These are phyloP conservation scores for Steromphala cineraria DNA, from an alignment of 2,888 invertebrate species.

Conservation along the genomic window DNA sequence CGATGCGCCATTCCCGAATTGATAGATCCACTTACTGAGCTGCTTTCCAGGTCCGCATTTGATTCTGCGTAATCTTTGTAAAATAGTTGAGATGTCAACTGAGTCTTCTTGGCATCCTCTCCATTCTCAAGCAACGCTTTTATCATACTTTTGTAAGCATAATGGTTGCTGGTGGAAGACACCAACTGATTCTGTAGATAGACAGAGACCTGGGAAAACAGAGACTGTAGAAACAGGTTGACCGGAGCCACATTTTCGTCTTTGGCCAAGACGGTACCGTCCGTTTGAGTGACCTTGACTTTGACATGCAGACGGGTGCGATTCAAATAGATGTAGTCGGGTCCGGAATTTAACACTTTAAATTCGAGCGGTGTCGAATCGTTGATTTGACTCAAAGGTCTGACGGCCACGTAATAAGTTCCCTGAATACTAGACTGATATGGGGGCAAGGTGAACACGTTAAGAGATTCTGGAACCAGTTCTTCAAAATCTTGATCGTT, in stretches of 20 bases:
- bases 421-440: slow-evolving; percentile 2
- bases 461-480: not conserved
- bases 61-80: not conserved
- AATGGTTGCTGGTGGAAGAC: not conserved
- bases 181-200: not conserved
- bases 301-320: not conserved
- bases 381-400: not conserved
- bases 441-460: not conserved
- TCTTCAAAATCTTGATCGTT: not conserved
- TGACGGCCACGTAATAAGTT: not conserved
- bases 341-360: not conserved
- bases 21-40: not conserved
- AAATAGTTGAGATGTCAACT: not conserved
- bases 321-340: not conserved
- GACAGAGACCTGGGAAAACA: not conserved
- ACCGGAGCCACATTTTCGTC: not conserved
- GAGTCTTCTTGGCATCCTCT: not conserved
- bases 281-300: not conserved
- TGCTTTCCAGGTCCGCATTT: not conserved
- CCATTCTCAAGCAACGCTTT: not conserved
- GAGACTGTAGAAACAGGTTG: not conserved
- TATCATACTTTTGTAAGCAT: not conserved
- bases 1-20: too few relatives aligned
- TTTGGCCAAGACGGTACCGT: not conserved
- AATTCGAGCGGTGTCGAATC: not conserved